Conservation (phyloP, 2,888 invertebrate genomes). For the Cyrtodaria siliqua region DNA sequence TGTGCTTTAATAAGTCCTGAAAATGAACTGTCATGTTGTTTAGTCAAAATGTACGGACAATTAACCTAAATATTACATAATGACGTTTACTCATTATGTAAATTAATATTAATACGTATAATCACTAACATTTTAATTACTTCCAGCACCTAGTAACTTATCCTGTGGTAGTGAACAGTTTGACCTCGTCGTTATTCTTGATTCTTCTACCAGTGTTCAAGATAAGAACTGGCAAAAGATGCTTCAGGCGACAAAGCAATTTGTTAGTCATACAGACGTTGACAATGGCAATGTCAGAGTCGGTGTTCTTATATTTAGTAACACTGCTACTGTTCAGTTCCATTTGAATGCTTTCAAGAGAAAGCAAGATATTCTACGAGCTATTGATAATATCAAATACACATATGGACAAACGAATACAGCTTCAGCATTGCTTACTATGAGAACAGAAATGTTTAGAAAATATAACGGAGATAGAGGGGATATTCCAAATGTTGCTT, state of each 20-base stretch:
- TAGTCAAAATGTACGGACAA: too few species aligned
- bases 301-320: slow-evolving; percentile 78
- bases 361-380: slow-evolving; percentile 68
- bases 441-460: slow-evolving; percentile 74
- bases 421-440: slow-evolving; percentile 74
- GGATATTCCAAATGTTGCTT: slow-evolving; percentile 73
- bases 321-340: slow-evolving; percentile 71
- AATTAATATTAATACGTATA: neutral
- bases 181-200: slow-evolving; percentile 80
- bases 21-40: too few species aligned
- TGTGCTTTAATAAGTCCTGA: too few species aligned
- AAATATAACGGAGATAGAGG: slow-evolving; percentile 74
- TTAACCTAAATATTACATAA: too few species aligned
- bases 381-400: slow-evolving; percentile 70
- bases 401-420: slow-evolving; percentile 79
- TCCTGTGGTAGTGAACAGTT: slow-evolving; percentile 66
- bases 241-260: slow-evolving; percentile 68
- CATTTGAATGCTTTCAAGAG: slow-evolving; percentile 69
- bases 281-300: slow-evolving; percentile 76
- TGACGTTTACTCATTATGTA: too few species aligned
- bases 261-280: slow-evolving; percentile 71
- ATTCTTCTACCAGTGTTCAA: slow-evolving; percentile 80
- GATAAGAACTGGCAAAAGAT: slow-evolving; percentile 72
- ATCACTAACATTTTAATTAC: slow-evolving; percentile 8
- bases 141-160: slow-evolving; percentile 43